Percentiles rank a stretch among this genome's conserved stretches.
These are phyloP conservation scores for Pemphigus obesinymphae DNA, from an alignment of 1,140 invertebrate genomes.

Conservation along the genomic window DNA sequence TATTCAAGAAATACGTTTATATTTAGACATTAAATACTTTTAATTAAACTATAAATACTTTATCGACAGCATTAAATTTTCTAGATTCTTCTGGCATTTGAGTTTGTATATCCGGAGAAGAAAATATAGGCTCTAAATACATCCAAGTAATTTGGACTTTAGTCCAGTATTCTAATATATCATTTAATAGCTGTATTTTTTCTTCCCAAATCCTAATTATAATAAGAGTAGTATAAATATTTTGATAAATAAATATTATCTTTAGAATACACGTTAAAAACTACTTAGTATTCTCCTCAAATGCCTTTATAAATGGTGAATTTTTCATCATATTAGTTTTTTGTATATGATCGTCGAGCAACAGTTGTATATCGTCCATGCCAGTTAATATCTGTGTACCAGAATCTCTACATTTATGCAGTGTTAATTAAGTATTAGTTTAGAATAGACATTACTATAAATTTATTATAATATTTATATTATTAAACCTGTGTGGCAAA, in stretches of 20 bases:
- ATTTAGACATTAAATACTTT: background rate
- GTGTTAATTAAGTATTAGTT: too few species aligned
- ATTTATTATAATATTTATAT: background rate
- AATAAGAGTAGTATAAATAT: background rate
- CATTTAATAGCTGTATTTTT: slow-evolving; percentile 71
- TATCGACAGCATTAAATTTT: slow-evolving; percentile 84
- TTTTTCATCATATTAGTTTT: slow-evolving; percentile 97
- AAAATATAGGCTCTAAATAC: slow-evolving; percentile 96
- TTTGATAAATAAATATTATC: too few species aligned
- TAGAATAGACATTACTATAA: too few species aligned
- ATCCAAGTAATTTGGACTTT: slow-evolving; percentile 97
- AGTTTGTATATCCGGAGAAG: slow-evolving; percentile 93
- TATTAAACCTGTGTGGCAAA: slow-evolving; percentile 57
- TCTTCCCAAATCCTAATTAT: slow-evolving; percentile 73
- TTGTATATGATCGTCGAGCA: slow-evolving; percentile 94
- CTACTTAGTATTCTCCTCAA: slow-evolving; percentile 55
- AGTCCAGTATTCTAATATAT: slow-evolving; percentile 93
- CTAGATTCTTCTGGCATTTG: slow-evolving; percentile 87
- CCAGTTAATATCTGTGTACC: slow-evolving; percentile 86
- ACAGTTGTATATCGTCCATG: slow-evolving; percentile 89
- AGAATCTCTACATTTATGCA: slow-evolving; percentile 63
- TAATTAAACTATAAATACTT: slow-evolving; percentile 55
- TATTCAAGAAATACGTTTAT: background rate
- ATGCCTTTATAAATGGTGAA: slow-evolving; percentile 93
- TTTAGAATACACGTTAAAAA: background rate